Base-by-base conservation (phyloP, 2,113 vertebrate species). In the Chroicocephalus ridibundus region DNA sequence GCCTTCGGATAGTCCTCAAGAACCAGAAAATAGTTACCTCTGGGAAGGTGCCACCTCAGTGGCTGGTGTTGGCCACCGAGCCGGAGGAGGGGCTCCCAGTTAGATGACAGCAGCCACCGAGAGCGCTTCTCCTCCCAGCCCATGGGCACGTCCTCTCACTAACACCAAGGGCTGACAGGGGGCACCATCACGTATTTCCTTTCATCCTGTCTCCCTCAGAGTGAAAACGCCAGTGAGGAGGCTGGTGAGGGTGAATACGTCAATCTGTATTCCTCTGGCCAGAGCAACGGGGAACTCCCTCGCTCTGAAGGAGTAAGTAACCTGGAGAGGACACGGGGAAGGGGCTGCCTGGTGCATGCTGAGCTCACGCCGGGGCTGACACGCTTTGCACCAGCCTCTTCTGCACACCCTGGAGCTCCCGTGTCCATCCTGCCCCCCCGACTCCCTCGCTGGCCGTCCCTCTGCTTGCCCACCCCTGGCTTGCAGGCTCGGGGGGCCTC, bases 231-330 rank as follows among this genome's bases (percentile, higher is more conserved):
- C 98, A 98, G 98, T 91, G 99, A 99, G 97, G 99, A 99, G 96
- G 98, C 98, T 96, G 99, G 99, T 94, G 99, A 99, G 98, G 99
- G 99, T 96, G 99, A 99, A 98, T 99, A 99, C 66, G 99, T 99
- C 98, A 99, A 98, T 99, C 98, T 99, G 96, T 99, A 99, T 97
- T 99, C 99, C 86, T 99, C 99, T 98, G 98, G 98, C 98, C 99
- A 99, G 97, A 98, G 99, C 98, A 98, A 99, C 97, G 98, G 98
- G 96, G 99, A 99, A 97, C 98, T 98, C 97, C 98, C 98, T 95
- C 97, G 82, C 98, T 97, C 98, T 98, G 98, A 98, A 98, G 98
- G 99, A 98, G 99, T 99, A 99, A 99, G 99, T 99, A 99, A 77
- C 74, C 74, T 19, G 58, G 91, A 31, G 81, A 78, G 88, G 42